These are phyloP conservation scores for Oligia strigilis DNA, from an alignment of 2,888 invertebrate genomes.

Conservation along the genomic window DNA sequence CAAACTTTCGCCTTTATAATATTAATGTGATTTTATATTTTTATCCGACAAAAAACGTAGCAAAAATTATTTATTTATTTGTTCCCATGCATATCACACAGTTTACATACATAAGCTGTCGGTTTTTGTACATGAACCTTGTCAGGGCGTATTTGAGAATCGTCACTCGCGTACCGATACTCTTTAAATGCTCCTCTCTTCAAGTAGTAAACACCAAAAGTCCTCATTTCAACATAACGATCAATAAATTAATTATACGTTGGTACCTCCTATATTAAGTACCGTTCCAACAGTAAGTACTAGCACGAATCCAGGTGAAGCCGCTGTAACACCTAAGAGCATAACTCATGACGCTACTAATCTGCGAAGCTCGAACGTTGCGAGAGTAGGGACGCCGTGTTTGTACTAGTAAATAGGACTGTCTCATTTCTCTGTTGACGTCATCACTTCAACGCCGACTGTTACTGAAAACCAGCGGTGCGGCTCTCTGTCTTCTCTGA, in stretches of 20 bases:
- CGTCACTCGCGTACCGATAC: background rate
- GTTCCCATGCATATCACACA: background rate
- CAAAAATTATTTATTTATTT: background rate
- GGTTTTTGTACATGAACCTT: background rate
- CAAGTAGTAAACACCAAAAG: background rate
- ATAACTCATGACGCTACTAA: slow-evolving; percentile 38
- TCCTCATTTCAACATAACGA: slow-evolving; percentile 8
- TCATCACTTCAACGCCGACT: background rate
- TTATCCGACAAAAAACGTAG: background rate
- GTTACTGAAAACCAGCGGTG: background rate
- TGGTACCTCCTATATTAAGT: background rate
- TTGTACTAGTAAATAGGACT: background rate
- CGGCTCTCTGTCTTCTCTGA: background rate
- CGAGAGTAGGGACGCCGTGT: background rate
- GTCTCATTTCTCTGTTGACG: background rate
- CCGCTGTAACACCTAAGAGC: slow-evolving; percentile 16
- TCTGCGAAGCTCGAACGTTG: slow-evolving; percentile 14
- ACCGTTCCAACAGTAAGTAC: background rate
- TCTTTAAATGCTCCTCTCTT: background rate
- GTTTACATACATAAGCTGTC: background rate
- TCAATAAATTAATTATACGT: slow-evolving; percentile 35
- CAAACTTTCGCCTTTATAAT: no score
- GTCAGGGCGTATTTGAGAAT: background rate
- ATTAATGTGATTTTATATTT: background rate
- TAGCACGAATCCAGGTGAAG: slow-evolving; percentile 10